Base-by-base conservation (phyloP, 1,140 invertebrate genomes). In the Drosophila rufa region DNA sequence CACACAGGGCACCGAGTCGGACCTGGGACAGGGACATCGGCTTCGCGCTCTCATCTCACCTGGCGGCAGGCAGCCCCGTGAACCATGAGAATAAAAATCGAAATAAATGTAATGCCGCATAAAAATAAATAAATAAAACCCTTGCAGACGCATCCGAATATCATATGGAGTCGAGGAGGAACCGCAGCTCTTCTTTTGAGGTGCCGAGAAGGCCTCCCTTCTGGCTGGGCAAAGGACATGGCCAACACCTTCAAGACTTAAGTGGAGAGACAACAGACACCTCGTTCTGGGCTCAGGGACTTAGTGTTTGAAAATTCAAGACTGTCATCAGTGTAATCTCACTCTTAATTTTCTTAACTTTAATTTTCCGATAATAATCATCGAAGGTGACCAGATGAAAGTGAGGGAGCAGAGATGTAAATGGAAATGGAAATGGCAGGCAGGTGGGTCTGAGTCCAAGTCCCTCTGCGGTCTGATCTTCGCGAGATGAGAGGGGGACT, bases 51-150 rank as follows among this genome's bases (percentile, higher is more conserved):
- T 73, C 74, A 77, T 76, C 80, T 79, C 67, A 68, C 66, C 80
- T 73, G 65, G 57, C 62, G 25, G 68, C 62, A 71, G 66, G 27
- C 27, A 27, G 27, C 6, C 40, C 36, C 46, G n/a, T 67, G 51
- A 68, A 53, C 46, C 79, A 84, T 62, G 68, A 60, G 82, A 85
- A 86, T 85, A 79, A 75, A 86, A 79, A 86, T 55, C 43, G 75
- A 85, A 85, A 85, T 86, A 85, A 86, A 86, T 86, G 75, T 82
- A 83, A 68, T 83, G 75, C 81, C 47, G 70, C 80, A 79, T 79
- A 71, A 67, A 83, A 75, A 81, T 80, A 82, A 82, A 82, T 82
- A 82, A 82, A 82, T 82, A 79, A 80, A 75, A 76, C 48, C 75
- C 46, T 62, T 75, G 60, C 74, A 74, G 64, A 82, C 36, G 43